Percentiles rank a stretch among this genome's conserved stretches.
phyloP scores from a whole-genome alignment of 2,113 vertebrate genomes.

The Nycticryphes semicollaris region DNA sequence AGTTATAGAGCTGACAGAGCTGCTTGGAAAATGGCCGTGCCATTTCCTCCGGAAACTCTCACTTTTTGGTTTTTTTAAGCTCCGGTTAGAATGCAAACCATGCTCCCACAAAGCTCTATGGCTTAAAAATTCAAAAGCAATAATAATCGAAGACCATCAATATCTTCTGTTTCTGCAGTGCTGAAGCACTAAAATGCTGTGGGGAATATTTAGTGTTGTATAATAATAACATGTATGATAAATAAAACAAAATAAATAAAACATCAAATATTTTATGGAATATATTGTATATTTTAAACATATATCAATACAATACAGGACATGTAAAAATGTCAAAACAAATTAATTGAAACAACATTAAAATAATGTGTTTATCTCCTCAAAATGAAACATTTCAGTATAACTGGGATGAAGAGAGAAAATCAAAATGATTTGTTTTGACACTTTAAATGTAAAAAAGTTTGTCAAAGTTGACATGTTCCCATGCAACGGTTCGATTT shows the following conservation, averaged over 20 bases:
- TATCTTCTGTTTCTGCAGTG: background rate
- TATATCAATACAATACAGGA: background rate
- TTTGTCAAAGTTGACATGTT: constrained; percentile 50
- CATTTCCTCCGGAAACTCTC: background rate
- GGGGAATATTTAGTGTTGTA: background rate
- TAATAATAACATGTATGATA: background rate
- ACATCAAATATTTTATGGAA: background rate
- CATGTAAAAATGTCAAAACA: constrained; percentile 38
- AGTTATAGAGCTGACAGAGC: background rate
- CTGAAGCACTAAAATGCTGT: background rate
- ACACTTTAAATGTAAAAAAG: constrained; percentile 27
- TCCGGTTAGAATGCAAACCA: background rate
- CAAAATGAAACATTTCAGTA: background rate
- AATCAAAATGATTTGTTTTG: constrained; percentile 51
- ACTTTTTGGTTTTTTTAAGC: background rate
- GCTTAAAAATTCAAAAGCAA: background rate
- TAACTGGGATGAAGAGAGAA: constrained; percentile 6
- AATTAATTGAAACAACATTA: constrained; percentile 53
- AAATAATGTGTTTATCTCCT: constrained; percentile 25
- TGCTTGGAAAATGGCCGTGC: background rate
- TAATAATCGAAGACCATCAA: background rate
- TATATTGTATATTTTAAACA: background rate
- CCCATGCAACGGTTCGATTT: background rate
- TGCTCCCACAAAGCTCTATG: background rate
- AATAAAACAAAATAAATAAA: too few relatives aligned